Evolutionary conservation across 2,888 invertebrate species (phyloP).

Genomic region (Erannis defoliaria): DNA sequence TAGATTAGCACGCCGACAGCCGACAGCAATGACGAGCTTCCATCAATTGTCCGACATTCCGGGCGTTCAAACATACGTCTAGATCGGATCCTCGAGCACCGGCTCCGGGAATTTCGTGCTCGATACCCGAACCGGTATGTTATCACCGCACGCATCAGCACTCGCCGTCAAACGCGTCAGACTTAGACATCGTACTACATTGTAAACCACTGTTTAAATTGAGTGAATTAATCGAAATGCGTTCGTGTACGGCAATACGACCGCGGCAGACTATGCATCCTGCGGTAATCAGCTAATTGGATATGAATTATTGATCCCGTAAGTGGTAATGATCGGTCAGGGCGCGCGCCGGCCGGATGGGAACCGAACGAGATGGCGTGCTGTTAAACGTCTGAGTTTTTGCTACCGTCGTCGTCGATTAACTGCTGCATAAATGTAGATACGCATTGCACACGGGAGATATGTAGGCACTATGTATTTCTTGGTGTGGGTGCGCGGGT

Average conservation of each 20-base stretch:
- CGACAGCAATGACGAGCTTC: constrained; percentile 72
- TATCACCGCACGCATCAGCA: constrained; percentile 79
- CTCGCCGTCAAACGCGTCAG: constrained; percentile 73
- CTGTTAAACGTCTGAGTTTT: constrained; percentile 53
- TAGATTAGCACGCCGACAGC: constrained; percentile 71
- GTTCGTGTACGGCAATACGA: constrained; percentile 58
- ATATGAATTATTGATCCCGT: constrained; percentile 74
- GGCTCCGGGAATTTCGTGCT: constrained; percentile 81
- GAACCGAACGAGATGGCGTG: constrained; percentile 54
- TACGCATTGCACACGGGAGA: constrained; percentile 50
- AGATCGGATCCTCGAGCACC: constrained; percentile 71
- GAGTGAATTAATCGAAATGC: constrained; percentile 70
- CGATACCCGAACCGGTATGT: constrained; percentile 81
- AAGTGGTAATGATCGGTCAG: constrained; percentile 66
- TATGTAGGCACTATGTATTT: constrained; percentile 37
- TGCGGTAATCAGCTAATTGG: constrained; percentile 76
- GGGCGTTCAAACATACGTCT: constrained; percentile 73
- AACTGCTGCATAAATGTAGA: constrained; percentile 44
- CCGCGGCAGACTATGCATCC: constrained; percentile 56
- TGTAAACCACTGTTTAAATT: constrained; percentile 76
- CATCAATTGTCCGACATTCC: constrained; percentile 79
- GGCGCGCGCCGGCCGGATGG: constrained; percentile 56
- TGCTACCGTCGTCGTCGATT: constrained; percentile 47
- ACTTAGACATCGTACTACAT: constrained; percentile 64
- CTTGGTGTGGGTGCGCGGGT: constrained; percentile 53